phyloP scores from a whole-genome alignment of 2,888 invertebrate genomes.

The Erpobdella octoculata region DNA sequence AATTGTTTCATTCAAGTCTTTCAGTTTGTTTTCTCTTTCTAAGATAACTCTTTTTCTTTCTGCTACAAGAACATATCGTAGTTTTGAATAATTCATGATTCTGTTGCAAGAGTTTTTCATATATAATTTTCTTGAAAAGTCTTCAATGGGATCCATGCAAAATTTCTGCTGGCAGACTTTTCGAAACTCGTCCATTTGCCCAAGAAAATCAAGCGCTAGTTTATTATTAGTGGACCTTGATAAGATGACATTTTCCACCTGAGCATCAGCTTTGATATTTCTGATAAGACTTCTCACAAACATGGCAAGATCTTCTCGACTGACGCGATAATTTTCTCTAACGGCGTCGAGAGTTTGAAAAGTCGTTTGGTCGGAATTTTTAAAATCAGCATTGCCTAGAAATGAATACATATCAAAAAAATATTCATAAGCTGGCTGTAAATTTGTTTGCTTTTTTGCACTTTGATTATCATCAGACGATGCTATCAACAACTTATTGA shows the following conservation, averaged over 20 bases:
- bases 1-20: neutral
- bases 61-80: neutral
- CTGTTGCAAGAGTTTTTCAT: slow-evolving; percentile 5
- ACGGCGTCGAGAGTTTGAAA: neutral
- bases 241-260: neutral
- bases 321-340: neutral
- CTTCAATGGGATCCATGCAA: slow-evolving; percentile 1
- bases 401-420: too few relatives aligned
- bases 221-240: neutral
- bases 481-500: too few relatives aligned
- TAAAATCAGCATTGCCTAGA: too few relatives aligned
- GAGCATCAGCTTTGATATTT: neutral
- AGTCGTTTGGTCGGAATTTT: too few relatives aligned
- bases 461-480: too few relatives aligned
- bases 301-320: neutral
- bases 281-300: neutral
- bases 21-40: neutral
- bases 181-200: neutral
- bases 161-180: neutral
- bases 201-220: neutral
- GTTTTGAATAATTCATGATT: neutral
- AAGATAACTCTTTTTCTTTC: slow-evolving; percentile 5
- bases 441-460: too few relatives aligned
- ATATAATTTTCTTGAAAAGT: slow-evolving; percentile 10
- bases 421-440: too few relatives aligned